Percentiles rank a stretch among this genome's conserved stretches.
These are phyloP conservation scores for Monochamus saltuarius DNA, from an alignment of 1,140 invertebrate genomes.

Conservation along the genomic window DNA sequence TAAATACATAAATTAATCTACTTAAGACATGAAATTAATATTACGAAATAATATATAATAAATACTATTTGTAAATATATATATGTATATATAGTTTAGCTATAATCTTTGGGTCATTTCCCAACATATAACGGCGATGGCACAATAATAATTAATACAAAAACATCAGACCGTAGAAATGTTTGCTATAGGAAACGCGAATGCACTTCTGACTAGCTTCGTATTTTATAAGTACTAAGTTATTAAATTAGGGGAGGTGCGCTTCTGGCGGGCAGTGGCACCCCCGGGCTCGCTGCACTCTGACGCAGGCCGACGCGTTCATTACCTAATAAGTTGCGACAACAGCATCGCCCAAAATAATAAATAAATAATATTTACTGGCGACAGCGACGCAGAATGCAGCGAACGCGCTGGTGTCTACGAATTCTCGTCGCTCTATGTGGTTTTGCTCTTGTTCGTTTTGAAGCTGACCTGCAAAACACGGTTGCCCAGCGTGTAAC, in stretches of 20 bases:
- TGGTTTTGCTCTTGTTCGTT: slow-evolving; percentile 89
- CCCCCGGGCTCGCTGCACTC: slow-evolving; percentile 27
- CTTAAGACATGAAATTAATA: slow-evolving; percentile 34
- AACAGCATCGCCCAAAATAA: slow-evolving; percentile 23
- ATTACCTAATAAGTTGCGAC: slow-evolving; percentile 29
- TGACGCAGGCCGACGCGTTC: slow-evolving; percentile 28
- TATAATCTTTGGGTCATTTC: slow-evolving; percentile 43
- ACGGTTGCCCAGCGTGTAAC: slow-evolving; percentile 94
- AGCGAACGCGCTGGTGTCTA: slow-evolving; percentile 34
- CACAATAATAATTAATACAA: slow-evolving; percentile 41
- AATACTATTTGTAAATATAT: slow-evolving; percentile 41
- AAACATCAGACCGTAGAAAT: slow-evolving; percentile 42
- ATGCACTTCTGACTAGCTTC: slow-evolving; percentile 53
- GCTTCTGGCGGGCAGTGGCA: slow-evolving; percentile 20
- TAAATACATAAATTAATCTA: slow-evolving; percentile 46
- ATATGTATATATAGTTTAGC: slow-evolving; percentile 18
- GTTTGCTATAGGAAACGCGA: slow-evolving; percentile 49
- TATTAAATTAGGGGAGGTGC: slow-evolving; percentile 33
- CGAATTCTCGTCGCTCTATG: slow-evolving; percentile 59
- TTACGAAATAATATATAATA: slow-evolving; percentile 34
- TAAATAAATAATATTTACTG: slow-evolving; percentile 33
- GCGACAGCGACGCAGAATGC: slow-evolving; percentile 20
- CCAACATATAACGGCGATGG: slow-evolving; percentile 43
- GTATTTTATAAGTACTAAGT: slow-evolving; percentile 50
- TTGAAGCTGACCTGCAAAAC: slow-evolving; percentile 99